Evolutionary conservation across 2,888 invertebrate genomes (phyloP), one percentile per base, ranked within the genome.

Genomic region (Ormyrus rosae): DNA sequence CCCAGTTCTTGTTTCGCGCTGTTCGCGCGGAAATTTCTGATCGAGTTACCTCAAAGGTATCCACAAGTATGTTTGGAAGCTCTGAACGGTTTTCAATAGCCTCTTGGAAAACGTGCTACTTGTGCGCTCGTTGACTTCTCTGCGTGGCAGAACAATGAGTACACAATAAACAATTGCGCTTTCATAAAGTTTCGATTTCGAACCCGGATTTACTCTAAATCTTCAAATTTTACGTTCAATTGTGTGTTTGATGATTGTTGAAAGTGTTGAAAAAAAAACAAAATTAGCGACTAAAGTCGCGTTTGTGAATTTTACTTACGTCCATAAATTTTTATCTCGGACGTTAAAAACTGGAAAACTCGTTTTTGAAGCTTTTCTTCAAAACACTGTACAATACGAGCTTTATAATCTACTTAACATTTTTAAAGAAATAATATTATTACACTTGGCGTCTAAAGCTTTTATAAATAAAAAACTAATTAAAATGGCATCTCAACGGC

Each of bases 31-130:
- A 80, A 83, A 82, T 69, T 82, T 69, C 82, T 77, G 84, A 86
- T 85, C 83, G 82, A 83, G 81, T 86, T 85, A 84, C 82, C 72
- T 74, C 70, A 80, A 82, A 83, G 70, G 65, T 80, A 71, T 45
- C 73, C 63, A 60, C 69, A 48, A 80, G 81, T 81, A 79, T 84
- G 85, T 85, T 84, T 84, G 84, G 67, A 48, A 82, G 79, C 74
- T 83, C 79, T 81, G 71, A 83, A 82, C 81, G 80, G 77, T 77
- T 82, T 80, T 83, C 51, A 67, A 53, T 67, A 53, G 19, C 19
- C 34, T 8, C 9, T 53, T 34, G 10, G 19, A 64, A 34, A 63
- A 19, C 2, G 19, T 1, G 19, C 19, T 19, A 19, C 19, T 19
- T 19, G 19, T 1, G 1, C 19, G 11, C 5, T n/a, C 2, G n/a